These are phyloP conservation scores for Serilophus lunatus DNA, from an alignment of 2,113 vertebrate species.

Conservation along the genomic window DNA sequence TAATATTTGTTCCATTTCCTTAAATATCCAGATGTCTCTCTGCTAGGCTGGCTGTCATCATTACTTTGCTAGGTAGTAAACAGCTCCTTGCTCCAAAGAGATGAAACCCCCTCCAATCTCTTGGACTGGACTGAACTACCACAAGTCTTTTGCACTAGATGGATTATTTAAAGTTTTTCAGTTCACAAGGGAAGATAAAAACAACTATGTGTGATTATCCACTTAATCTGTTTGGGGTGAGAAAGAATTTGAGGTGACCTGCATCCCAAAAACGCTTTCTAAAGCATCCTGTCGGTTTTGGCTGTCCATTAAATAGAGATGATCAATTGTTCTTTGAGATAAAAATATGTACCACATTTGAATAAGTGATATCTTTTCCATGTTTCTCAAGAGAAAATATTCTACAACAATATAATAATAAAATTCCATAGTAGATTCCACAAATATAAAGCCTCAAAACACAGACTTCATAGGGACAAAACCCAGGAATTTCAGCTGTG, in stretches of 20 bases:
- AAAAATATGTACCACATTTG: neutral
- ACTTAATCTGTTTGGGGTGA: neutral
- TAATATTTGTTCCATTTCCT: neutral
- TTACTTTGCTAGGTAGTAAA: neutral
- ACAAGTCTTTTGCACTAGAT: neutral
- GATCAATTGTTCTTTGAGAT: neutral
- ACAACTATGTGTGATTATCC: neutral
- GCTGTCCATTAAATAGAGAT: neutral
- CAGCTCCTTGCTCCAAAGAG: neutral
- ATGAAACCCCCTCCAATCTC: neutral
- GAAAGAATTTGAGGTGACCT: neutral
- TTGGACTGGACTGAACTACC: neutral
- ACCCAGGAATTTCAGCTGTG: neutral
- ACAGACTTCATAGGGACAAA: neutral
- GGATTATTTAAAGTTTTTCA: neutral
- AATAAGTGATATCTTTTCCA: neutral
- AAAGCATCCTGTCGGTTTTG: neutral
- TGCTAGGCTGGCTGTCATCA: neutral
- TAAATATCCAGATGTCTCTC: neutral
- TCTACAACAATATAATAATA: neutral
- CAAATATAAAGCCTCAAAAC: neutral
- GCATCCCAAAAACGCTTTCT: neutral
- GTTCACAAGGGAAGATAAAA: neutral
- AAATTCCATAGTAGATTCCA: neutral
- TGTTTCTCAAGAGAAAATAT: neutral